A percentile compares a stretch with the other conserved stretches of the same genome.
phyloP scores from a whole-genome alignment of 2,797 vertebrate species.

The Rhinoraja longicauda region DNA sequence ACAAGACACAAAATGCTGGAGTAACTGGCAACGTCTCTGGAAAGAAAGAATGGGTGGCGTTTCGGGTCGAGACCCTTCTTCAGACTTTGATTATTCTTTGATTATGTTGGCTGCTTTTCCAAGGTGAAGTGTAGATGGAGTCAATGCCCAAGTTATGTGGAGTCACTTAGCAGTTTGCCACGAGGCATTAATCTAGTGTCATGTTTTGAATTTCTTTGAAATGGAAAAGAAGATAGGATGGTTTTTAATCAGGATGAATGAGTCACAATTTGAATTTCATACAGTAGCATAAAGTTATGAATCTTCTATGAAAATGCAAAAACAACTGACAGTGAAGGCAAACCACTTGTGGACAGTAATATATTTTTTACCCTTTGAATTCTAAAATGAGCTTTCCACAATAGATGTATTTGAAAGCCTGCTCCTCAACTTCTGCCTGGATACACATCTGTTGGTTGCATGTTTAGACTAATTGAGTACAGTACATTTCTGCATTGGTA shows the following conservation, averaged over 20 bases:
- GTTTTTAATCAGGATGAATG: background rate
- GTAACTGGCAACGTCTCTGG: no score
- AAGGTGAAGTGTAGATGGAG: no score
- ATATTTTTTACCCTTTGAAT: background rate
- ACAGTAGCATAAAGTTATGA: no score
- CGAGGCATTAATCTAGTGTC: background rate
- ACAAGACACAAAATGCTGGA: no score
- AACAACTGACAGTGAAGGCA: background rate
- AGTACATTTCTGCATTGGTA: slow-evolving; percentile 27
- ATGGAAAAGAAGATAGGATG: background rate
- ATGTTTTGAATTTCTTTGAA: background rate
- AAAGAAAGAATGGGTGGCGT: no score
- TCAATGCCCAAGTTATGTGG: background rate
- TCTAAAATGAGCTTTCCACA: background rate
- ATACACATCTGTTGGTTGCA: slow-evolving; percentile 29
- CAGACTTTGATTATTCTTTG: no score
- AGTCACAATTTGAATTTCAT: background rate
- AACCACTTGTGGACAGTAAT: background rate
- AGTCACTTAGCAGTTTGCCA: background rate
- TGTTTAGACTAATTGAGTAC: slow-evolving; percentile 18
- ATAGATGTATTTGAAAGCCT: background rate
- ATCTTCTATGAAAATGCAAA: background rate
- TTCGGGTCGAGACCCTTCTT: no score
- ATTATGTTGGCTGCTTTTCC: no score
- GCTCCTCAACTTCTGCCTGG: slow-evolving; percentile 5